Evolutionary conservation across 2,113 vertebrate species (phyloP).

Genomic region (Hiodon tergisus): DNA sequence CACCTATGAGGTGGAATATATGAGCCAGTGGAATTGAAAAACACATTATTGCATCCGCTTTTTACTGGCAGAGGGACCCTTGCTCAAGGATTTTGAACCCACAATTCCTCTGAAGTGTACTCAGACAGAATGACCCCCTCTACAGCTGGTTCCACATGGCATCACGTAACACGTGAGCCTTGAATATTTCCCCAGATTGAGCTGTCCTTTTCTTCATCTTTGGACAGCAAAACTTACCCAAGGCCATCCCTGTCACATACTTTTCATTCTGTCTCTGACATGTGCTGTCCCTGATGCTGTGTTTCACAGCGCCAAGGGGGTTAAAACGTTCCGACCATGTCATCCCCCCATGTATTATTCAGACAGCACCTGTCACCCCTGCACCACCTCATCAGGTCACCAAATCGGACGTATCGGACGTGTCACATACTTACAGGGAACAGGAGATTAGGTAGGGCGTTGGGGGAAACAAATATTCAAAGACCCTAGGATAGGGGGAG

Average conservation of each 20-base stretch:
- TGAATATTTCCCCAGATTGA: not conserved
- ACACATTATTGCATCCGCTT: not conserved
- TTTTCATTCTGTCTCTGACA: too few relatives aligned
- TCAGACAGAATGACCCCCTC: not conserved
- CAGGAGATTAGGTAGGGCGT: not conserved
- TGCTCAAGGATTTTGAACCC: slow-evolving; percentile 19
- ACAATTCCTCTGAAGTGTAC: not conserved
- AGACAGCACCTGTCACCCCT: not conserved
- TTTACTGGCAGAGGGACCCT: slow-evolving; percentile 5
- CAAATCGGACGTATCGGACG: too few relatives aligned
- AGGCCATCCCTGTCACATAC: too few relatives aligned
- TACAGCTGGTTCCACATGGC: not conserved
- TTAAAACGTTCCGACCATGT: not conserved
- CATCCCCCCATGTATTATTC: not conserved
- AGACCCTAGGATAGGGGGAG: not conserved
- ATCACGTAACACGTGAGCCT: too few relatives aligned
- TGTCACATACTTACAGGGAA: too few relatives aligned
- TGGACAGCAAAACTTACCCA: too few relatives aligned
- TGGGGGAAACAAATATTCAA: too few relatives aligned
- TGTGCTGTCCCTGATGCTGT: too few relatives aligned
- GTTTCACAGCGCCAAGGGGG: too few relatives aligned
- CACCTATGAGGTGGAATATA: not conserved
- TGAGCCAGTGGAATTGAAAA: not conserved
- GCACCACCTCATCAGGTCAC: not conserved
- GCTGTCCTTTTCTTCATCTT: not conserved